Evolutionary conservation across 2,888 invertebrate genomes (phyloP).

Genomic region (Nomada flava): DNA sequence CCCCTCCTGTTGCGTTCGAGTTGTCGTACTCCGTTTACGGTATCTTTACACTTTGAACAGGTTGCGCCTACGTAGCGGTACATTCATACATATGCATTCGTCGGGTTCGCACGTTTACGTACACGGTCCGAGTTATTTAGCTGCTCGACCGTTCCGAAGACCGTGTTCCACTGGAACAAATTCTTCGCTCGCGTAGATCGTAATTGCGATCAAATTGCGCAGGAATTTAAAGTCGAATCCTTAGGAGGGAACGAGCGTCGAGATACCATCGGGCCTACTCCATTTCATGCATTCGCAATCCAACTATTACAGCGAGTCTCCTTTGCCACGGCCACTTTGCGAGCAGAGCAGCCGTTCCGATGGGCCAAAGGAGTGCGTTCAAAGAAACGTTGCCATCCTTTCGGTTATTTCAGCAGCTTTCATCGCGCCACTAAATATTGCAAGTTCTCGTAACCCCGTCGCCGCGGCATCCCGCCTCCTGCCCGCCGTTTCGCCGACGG

Average conservation of each 20-base stretch:
- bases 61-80: too few species aligned
- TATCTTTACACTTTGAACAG: too few species aligned
- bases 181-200: neutral
- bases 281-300: slow-evolving; percentile 20
- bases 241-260: neutral
- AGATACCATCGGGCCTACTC: slow-evolving; percentile 2
- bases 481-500: slow-evolving; percentile 28
- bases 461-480: neutral
- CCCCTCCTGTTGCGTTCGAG: too few species aligned
- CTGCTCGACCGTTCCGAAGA: neutral
- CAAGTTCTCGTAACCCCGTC: slow-evolving; percentile 39
- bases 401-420: slow-evolving; percentile 38
- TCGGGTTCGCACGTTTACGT: neutral
- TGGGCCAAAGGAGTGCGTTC: neutral
- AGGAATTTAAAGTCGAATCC: neutral
- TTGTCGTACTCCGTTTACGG: too few species aligned
- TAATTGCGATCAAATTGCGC: slow-evolving; percentile 11
- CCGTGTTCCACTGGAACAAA: neutral
- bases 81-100: too few species aligned
- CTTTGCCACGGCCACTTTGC: slow-evolving; percentile 9
- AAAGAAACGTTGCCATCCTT: slow-evolving; percentile 1
- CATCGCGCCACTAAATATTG: slow-evolving; percentile 53
- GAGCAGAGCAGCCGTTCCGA: neutral
- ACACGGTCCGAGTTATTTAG: neutral
- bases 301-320: slow-evolving; percentile 14